Percentiles rank a stretch among this genome's conserved stretches.
phyloP scores from a whole-genome alignment of 2,888 invertebrate species.

The Patella depressa region DNA sequence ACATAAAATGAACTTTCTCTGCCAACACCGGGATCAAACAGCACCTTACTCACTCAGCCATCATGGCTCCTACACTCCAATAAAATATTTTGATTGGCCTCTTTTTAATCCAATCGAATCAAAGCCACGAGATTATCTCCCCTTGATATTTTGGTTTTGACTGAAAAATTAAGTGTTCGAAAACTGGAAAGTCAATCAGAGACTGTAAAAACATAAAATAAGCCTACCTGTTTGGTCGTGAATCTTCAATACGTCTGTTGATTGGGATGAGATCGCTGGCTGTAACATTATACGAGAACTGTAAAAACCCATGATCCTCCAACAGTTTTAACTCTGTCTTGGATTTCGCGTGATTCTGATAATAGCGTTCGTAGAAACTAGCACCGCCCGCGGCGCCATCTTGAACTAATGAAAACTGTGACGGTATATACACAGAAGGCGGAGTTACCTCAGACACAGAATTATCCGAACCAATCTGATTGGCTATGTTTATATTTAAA shows the following conservation, averaged over 20 bases:
- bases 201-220: not conserved
- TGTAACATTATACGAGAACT: not conserved
- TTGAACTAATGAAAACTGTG: not conserved
- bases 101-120: too few relatives aligned
- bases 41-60: too few relatives aligned
- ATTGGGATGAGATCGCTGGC: not conserved
- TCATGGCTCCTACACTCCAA: too few relatives aligned
- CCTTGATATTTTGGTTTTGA: too few relatives aligned
- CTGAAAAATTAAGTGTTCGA: too few relatives aligned
- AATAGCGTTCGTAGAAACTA: not conserved
- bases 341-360: not conserved
- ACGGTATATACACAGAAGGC: constrained; percentile 1
- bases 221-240: not conserved
- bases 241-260: not conserved
- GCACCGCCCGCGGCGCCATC: not conserved
- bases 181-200: too few relatives aligned
- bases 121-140: too few relatives aligned
- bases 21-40: too few relatives aligned
- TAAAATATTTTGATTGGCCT: too few relatives aligned
- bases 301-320: not conserved
- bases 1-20: too few relatives aligned
- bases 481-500: not conserved
- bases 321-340: not conserved
- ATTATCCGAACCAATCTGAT: not conserved
- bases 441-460: not conserved